Percentiles rank a stretch among this genome's conserved stretches.
Conservation (phyloP, 2,888 invertebrate genomes). For the Scrobipalpa atriplicella region DNA sequence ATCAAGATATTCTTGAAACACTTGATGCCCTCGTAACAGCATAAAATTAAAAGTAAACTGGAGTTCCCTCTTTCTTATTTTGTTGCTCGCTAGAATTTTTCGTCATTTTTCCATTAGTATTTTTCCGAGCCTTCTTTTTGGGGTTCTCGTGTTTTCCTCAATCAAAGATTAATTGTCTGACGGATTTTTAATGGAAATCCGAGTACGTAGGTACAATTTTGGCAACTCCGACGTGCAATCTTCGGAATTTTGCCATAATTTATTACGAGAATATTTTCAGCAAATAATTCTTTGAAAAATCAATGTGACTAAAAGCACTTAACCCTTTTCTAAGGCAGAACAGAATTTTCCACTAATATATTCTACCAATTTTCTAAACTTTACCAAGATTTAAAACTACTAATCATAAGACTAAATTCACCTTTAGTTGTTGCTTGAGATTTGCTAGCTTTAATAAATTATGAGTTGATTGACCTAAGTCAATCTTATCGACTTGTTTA, state of each 20-base stretch:
- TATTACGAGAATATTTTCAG: background rate
- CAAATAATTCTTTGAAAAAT: background rate
- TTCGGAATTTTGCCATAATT: background rate
- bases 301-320: background rate
- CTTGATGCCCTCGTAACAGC: background rate
- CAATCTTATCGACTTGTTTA: too few relatives aligned
- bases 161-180: constrained; percentile 27
- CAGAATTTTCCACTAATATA: too few relatives aligned
- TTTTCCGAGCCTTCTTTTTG: constrained; percentile 6
- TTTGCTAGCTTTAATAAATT: too few relatives aligned
- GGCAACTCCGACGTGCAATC: background rate
- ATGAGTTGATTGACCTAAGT: too few relatives aligned
- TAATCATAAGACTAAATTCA: too few relatives aligned
- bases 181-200: constrained; percentile 27
- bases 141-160: constrained; percentile 20
- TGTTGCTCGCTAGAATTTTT: background rate
- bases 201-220: constrained; percentile 19
- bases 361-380: too few relatives aligned
- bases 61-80: background rate
- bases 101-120: constrained; percentile 17
- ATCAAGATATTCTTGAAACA: background rate
- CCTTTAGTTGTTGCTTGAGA: too few relatives aligned
- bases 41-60: constrained; percentile 16
- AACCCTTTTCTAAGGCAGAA: too few relatives aligned
- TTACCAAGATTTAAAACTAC: too few relatives aligned